Evolutionary conservation across 2,113 vertebrate species (phyloP), one percentile per base, ranked within the genome.

Genomic region (Pagrus major): DNA sequence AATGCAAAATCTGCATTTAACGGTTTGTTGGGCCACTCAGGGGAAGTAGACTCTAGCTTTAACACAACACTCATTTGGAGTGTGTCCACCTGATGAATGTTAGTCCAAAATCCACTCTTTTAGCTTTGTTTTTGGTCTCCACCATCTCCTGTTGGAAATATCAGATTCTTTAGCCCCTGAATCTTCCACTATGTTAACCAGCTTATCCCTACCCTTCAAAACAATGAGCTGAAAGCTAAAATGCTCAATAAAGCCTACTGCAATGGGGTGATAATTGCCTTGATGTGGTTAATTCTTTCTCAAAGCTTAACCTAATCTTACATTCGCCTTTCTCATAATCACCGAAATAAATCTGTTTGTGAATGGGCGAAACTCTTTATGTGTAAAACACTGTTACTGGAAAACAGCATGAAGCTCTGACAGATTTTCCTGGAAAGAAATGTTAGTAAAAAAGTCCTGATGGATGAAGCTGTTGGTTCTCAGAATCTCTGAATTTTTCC

Each of bases 381-480:
- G 14, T 15, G 12, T 42, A 12, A 42, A 42, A 42, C 37, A 46
- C 41, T 46, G 33, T 54, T 52, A 5, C 14, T 47, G 11, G 39
- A 61, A 64, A 64, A 15, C 49, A 63, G 27, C 58, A 23, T 31
- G 69, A 52, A 18, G 10, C 27, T 14, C 25, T 15, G 10, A 14
- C 42, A 31, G 14, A 18, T 21, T 31, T 72, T 68, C 37, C 47
- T 21, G 27, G 23, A 67, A 60, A 77, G 6, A 60, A 54, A 42
- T 12, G 35, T 12, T 10, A 5, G 23, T 14, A 14, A 56, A 29
- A 70, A 29, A 56, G 15, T 14, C 39, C 6, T 7, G 15, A 20
- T 33, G 23, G 29, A 33, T 14, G 18, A 59, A 23, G 41, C 20
- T 41, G 7, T 10, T 47, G 4, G 9, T 33, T 60, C 61, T 51